phyloP scores from a whole-genome alignment of 2,113 vertebrate genomes.

The Ammodytes marinus region DNA sequence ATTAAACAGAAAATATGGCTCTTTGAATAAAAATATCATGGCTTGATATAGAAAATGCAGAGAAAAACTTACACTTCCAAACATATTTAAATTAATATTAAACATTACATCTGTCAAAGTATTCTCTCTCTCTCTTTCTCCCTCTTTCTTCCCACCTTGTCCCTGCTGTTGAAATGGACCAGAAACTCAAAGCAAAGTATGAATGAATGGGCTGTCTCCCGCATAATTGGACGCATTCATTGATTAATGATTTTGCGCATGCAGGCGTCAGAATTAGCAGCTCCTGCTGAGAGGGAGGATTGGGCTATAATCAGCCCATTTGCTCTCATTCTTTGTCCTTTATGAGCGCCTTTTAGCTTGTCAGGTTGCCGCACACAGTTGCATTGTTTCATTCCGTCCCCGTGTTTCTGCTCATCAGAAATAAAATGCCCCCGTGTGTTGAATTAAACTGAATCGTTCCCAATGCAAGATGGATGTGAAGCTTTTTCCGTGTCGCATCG shows the following conservation, averaged over 20 bases:
- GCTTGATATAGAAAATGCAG: too few species aligned
- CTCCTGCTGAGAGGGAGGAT: conserved; percentile 68
- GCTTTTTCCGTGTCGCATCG: conserved; percentile 13
- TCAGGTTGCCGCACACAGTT: conserved; percentile 47
- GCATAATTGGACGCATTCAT: conserved; percentile 75
- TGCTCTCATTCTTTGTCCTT: conserved; percentile 60
- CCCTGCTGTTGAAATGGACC: conserved; percentile 48
- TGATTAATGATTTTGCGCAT: conserved; percentile 79
- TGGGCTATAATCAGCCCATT: conserved; percentile 77
- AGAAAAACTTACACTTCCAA: too few species aligned
- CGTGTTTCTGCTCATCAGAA: conserved; percentile 38
- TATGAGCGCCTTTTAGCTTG: conserved; percentile 33
- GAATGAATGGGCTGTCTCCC: conserved; percentile 71
- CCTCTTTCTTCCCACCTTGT: background rate
- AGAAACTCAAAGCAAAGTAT: conserved; percentile 63
- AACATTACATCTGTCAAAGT: too few species aligned
- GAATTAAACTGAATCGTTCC: conserved; percentile 47
- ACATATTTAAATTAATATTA: too few species aligned
- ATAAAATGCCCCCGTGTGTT: conserved; percentile 62
- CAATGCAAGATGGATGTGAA: conserved; percentile 40
- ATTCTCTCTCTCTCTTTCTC: background rate
- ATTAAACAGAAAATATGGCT: background rate
- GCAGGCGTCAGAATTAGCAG: conserved; percentile 68
- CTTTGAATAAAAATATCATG: background rate
- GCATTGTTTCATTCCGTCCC: conserved; percentile 52